Percentiles rank a stretch among this genome's conserved stretches.
Evolutionary conservation across 2,113 vertebrate genomes (phyloP).

Genomic region (Trachemys scripta): DNA sequence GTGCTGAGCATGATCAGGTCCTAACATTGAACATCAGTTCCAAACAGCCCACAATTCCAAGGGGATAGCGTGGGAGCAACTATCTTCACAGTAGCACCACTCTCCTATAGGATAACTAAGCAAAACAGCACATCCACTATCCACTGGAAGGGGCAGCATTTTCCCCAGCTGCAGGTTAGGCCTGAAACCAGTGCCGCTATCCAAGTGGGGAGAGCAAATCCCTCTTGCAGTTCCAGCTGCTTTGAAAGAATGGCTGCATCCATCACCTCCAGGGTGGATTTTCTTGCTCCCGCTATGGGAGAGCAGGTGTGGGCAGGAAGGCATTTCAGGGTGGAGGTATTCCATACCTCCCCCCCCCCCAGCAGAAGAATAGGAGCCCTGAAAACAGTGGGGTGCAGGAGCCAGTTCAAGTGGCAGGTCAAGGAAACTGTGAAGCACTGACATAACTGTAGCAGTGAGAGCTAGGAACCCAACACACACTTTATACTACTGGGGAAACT

Average conservation of each 20-base stretch:
- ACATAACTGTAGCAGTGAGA: not conserved
- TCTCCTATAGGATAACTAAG: not conserved
- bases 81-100: not conserved
- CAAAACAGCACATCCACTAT: not conserved
- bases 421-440: fast-evolving
- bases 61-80: not conserved
- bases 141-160: not conserved
- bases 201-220: not conserved
- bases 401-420: not conserved
- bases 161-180: not conserved
- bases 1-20: not conserved
- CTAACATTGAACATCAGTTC: not conserved
- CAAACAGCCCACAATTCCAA: not conserved
- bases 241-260: not conserved
- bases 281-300: not conserved
- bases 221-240: not conserved
- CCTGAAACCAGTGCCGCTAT: not conserved
- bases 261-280: not conserved
- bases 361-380: not conserved
- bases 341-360: too few species aligned
- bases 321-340: fast-evolving
- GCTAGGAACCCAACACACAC: not conserved
- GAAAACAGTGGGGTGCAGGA: not conserved
- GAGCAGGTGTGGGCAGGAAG: not conserved
- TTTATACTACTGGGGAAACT: not conserved